These are phyloP conservation scores for Mesorhabditis sp. DNA, from an alignment of 2,888 invertebrate species.

Conservation along the genomic window DNA sequence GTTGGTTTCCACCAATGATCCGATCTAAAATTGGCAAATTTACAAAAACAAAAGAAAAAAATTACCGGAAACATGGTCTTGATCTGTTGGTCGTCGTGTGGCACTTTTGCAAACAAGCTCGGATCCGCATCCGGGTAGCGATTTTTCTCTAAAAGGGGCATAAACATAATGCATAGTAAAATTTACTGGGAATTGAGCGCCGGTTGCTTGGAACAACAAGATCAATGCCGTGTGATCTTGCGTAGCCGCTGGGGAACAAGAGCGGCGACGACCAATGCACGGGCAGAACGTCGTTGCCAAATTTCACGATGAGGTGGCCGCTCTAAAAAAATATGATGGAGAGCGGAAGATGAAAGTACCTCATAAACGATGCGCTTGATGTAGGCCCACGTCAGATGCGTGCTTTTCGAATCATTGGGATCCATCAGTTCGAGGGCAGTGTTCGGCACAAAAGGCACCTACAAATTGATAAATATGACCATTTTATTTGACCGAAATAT, in stretches of 20 bases:
- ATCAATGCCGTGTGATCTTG: neutral
- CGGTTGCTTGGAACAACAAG: neutral
- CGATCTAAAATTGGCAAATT: neutral
- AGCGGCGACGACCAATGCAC: neutral
- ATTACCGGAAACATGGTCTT: neutral
- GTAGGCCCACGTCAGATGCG: no score
- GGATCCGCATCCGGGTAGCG: neutral
- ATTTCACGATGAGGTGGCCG: neutral
- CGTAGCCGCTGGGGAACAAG: neutral
- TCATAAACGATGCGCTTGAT: no score
- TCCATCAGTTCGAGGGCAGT: no score
- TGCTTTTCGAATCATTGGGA: no score
- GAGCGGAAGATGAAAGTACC: no score
- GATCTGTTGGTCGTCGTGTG: neutral
- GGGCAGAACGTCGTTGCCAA: slow-evolving; percentile 5
- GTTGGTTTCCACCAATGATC: neutral
- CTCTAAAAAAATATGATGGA: neutral
- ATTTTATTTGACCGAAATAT: no score
- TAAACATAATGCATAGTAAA: no score
- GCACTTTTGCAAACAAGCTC: neutral
- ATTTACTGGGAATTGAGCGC: neutral
- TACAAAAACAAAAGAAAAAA: neutral
- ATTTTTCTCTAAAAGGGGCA: no score
- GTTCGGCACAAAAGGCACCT: no score
- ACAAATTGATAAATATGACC: no score